phyloP scores from a whole-genome alignment of 2,113 vertebrate species.

The Neofelis nebulosa region DNA sequence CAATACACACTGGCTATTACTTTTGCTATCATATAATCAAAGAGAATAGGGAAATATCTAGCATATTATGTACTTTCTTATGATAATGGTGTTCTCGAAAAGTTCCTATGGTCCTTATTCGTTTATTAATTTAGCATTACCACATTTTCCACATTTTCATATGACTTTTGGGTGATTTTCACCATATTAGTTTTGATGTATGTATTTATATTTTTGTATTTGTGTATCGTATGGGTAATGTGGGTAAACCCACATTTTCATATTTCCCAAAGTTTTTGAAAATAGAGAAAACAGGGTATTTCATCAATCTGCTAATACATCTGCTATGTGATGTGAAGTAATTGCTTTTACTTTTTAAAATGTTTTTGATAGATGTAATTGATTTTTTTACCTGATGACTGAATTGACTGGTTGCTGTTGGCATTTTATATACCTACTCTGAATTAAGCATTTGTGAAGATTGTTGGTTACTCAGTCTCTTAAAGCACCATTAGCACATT shows the following conservation, averaged over 20 bases:
- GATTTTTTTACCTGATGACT: neutral
- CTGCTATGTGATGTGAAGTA: neutral
- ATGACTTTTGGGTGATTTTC: neutral
- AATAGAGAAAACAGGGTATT: neutral
- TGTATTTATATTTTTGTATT: neutral
- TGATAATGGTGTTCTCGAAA: neutral
- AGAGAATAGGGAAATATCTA: neutral
- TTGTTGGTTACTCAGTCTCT: neutral
- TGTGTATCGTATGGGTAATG: neutral
- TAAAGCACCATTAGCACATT: neutral
- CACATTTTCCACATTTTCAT: neutral
- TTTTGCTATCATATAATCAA: neutral
- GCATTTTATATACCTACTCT: neutral
- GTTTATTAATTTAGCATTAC: neutral
- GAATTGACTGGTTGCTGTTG: neutral
- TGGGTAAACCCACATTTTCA: neutral
- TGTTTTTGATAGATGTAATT: neutral
- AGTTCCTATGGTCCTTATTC: neutral
- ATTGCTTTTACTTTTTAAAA: neutral
- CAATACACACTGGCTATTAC: neutral
- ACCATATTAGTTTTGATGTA: neutral
- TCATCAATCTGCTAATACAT: neutral
- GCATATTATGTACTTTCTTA: neutral
- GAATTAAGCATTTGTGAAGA: constrained; percentile 10
- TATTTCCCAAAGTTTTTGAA: neutral